These are phyloP conservation scores for Brassicogethes aeneus DNA, from an alignment of 2,888 invertebrate genomes.

Conservation along the genomic window DNA sequence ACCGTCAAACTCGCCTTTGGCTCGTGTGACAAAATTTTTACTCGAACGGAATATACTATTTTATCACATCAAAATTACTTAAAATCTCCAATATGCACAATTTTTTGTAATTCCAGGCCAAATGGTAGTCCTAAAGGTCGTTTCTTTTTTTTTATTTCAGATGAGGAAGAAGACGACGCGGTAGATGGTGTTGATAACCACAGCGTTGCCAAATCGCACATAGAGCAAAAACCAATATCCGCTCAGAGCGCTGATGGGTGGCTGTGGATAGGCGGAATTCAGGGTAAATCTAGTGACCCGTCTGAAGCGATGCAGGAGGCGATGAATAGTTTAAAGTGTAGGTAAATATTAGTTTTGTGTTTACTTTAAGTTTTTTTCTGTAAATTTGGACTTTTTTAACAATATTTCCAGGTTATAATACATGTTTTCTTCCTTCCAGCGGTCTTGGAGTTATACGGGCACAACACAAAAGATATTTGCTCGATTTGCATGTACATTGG, in stretches of 20 bases:
- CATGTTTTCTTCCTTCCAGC: too few species aligned
- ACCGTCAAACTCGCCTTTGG: too few species aligned
- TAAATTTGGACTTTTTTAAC: too few species aligned
- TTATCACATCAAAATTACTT: too few species aligned
- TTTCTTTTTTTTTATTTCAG: conserved; percentile 8
- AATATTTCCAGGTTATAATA: too few species aligned
- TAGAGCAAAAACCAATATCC: conserved; percentile 17
- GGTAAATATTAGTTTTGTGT: conserved; percentile 46
- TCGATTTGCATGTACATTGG: conserved; percentile 77
- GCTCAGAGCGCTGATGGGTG: conserved; percentile 55
- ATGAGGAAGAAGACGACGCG: conserved; percentile 13
- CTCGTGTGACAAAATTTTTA: too few species aligned
- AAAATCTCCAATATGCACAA: too few species aligned
- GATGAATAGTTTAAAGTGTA: conserved; percentile 70
- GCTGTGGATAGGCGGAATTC: conserved; percentile 76
- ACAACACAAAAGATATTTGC: conserved; percentile 59
- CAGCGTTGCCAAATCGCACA: conserved; percentile 4
- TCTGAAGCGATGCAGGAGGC: conserved; percentile 60
- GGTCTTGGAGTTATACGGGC: conserved; percentile 30
- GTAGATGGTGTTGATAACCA: background rate
- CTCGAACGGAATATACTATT: too few species aligned
- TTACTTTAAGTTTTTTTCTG: too few species aligned
- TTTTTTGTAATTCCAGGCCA: background rate
- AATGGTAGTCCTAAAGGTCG: background rate
- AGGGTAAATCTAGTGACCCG: conserved; percentile 58